Evolutionary conservation across 1,140 invertebrate species (phyloP).

Genomic region (Philaenus spumarius): DNA sequence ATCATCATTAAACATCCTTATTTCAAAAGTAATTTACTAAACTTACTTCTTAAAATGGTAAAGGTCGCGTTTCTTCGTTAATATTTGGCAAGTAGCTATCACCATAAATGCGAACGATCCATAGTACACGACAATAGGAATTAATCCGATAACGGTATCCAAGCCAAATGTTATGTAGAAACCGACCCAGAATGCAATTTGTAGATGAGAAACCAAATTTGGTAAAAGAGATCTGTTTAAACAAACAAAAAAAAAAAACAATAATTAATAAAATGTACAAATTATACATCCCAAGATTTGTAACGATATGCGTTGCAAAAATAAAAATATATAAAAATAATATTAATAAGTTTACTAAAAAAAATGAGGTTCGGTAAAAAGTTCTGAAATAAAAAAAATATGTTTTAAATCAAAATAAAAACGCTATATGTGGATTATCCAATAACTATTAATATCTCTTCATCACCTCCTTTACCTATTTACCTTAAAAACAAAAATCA

Average conservation of each 20-base stretch:
- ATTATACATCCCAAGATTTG: no score
- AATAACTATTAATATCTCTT: no score
- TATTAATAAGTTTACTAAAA: no score
- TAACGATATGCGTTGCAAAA: no score
- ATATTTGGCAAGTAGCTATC: constrained; percentile 40
- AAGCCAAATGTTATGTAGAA: constrained; percentile 38
- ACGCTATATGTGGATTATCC: no score
- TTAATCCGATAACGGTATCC: constrained; percentile 34
- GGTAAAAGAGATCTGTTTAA: constrained; percentile 13
- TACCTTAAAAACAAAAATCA: no score
- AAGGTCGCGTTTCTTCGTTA: constrained; percentile 32
- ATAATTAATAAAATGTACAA: not conserved
- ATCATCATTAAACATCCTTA: no score
- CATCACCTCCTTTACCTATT: no score
- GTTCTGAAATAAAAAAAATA: no score
- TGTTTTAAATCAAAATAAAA: no score
- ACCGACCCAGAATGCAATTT: constrained; percentile 30
- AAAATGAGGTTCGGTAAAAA: no score
- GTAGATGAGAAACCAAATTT: constrained; percentile 1
- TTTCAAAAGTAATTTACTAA: not conserved
- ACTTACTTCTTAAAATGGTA: constrained; percentile 31
- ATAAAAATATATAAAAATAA: no score
- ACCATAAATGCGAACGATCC: constrained; percentile 37
- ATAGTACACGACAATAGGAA: constrained; percentile 41
- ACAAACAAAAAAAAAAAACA: not conserved